phyloP scores from a whole-genome alignment of 2,888 invertebrate genomes.

The Oligia strigilis region DNA sequence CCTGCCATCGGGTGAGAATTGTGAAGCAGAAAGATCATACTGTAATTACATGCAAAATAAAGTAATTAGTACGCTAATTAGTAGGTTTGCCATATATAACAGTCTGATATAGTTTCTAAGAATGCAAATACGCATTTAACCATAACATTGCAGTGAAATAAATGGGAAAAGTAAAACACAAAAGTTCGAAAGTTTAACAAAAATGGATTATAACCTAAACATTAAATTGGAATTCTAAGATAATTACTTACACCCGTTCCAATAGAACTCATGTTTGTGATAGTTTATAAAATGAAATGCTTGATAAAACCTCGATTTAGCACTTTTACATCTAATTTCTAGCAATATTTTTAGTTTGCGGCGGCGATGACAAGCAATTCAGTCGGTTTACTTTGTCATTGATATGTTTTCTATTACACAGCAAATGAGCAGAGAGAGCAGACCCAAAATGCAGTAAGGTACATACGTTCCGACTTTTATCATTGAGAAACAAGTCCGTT shows the following conservation, averaged over 20 bases:
- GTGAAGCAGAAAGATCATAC: slow-evolving; percentile 99
- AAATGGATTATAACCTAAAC: slow-evolving; percentile 71
- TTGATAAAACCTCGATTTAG: slow-evolving; percentile 45
- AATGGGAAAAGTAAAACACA: neutral
- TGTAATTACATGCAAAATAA: slow-evolving; percentile 85
- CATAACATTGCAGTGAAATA: neutral
- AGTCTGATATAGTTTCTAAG: neutral
- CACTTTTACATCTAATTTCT: slow-evolving; percentile 49
- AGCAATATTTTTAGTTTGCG: slow-evolving; percentile 69
- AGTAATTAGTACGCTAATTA: neutral
- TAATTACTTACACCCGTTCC: slow-evolving; percentile 96
- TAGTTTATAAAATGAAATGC: slow-evolving; percentile 57
- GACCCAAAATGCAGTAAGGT: neutral
- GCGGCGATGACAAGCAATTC: slow-evolving; percentile 84
- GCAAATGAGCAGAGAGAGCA: no score
- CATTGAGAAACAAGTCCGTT: neutral
- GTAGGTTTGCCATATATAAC: neutral
- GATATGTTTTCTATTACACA: slow-evolving; percentile 60
- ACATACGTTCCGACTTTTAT: slow-evolving; percentile 9
- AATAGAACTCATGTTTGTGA: slow-evolving; percentile 96
- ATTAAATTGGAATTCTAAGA: slow-evolving; percentile 26
- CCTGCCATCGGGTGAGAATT: slow-evolving; percentile 99
- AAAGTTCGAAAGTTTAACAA: slow-evolving; percentile 54
- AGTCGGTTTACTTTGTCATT: slow-evolving; percentile 67
- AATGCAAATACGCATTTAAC: neutral